Conservation (phyloP, 1,140 invertebrate species). For the Rhopalosiphum padi region DNA sequence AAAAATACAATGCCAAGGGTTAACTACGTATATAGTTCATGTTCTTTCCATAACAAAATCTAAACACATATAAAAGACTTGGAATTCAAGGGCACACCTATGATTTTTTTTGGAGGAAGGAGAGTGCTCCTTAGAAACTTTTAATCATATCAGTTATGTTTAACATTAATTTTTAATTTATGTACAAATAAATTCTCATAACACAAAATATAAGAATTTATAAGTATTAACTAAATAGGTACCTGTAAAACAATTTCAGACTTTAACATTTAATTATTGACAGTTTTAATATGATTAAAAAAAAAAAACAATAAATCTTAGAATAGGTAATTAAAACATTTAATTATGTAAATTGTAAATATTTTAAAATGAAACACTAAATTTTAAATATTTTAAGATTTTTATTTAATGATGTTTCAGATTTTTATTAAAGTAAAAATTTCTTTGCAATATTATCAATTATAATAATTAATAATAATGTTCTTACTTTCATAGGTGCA, state of each 20-base stretch:
- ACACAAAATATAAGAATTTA: not conserved
- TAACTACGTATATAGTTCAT: not conserved
- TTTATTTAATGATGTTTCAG: not conserved
- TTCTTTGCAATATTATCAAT: not conserved
- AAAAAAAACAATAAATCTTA: not conserved
- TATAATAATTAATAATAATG: not conserved
- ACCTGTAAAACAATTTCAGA: not conserved
- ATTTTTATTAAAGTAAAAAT: not conserved
- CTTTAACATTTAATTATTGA: not conserved
- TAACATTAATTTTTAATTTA: too few relatives aligned
- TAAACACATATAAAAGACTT: not conserved
- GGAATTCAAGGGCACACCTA: not conserved
- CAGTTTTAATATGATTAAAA: not conserved
- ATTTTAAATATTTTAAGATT: not conserved
- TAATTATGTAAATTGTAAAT: not conserved
- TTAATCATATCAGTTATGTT: not conserved
- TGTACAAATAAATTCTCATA: not conserved
- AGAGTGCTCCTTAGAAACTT: not conserved
- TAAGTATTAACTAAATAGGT: not conserved
- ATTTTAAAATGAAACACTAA: not conserved
- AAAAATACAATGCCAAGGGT: constrained; percentile 24
- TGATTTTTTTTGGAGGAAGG: not conserved
- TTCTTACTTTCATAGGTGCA: not conserved
- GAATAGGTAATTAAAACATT: not conserved
- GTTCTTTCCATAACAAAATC: not conserved